Evolutionary conservation across 2,888 invertebrate species (phyloP).

Genomic region (Odontothrips loti): DNA sequence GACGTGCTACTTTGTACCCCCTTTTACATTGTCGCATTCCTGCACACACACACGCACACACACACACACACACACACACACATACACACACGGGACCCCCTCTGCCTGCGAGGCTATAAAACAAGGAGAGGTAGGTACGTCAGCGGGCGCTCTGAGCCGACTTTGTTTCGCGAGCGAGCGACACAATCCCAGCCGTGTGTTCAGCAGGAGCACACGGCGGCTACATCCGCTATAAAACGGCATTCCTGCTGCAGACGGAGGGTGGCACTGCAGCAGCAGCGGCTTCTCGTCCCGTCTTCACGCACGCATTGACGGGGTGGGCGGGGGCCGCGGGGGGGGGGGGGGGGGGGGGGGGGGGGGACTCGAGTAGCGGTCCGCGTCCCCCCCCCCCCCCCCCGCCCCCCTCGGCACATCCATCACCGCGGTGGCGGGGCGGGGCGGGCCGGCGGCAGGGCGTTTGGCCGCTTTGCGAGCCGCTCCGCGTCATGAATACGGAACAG

Average conservation of each 20-base stretch:
- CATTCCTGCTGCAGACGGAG: neutral
- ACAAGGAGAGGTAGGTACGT: neutral
- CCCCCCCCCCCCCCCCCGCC: neutral
- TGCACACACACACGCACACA: neutral
- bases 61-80: no score
- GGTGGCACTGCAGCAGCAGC: neutral
- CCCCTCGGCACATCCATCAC: neutral
- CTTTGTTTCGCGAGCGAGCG: neutral
- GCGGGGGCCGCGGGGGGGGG: neutral
- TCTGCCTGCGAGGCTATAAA: neutral
- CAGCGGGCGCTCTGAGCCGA: neutral
- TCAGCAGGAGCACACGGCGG: neutral
- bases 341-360: neutral
- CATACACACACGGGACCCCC: neutral
- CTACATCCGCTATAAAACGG: neutral
- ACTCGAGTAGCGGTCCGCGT: neutral
- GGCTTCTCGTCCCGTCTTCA: neutral
- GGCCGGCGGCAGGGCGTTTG: neutral
- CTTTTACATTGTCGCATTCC: no score
- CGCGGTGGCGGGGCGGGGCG: neutral
- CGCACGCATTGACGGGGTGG: neutral
- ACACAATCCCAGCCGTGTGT: neutral
- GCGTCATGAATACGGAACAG: slow-evolving; percentile 20
- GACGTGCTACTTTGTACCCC: no score
- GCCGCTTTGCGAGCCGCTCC: slow-evolving; percentile 9